A percentile compares a stretch with the other conserved stretches of the same genome.
Evolutionary conservation across 92 coral and sea anemone species (phyloP).

Genomic region (Metridium senile): DNA sequence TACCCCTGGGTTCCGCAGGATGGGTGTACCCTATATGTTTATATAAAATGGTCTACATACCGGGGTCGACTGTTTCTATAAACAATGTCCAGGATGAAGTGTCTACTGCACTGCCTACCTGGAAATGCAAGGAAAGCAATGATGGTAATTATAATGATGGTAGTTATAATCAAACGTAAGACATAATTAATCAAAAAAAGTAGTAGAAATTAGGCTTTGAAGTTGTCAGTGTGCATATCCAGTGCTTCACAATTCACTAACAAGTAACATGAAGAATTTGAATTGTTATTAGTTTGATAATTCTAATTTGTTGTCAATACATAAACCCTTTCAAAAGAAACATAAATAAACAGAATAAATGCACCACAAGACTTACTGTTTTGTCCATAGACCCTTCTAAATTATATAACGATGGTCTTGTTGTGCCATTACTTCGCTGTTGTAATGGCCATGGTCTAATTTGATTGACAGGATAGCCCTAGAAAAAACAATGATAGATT

Average conservation of each 20-base stretch:
- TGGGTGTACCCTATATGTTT: no score
- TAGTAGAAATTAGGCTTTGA: no score
- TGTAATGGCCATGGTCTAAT: constrained; percentile 98
- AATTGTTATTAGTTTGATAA: no score
- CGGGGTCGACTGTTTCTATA: constrained; percentile 91
- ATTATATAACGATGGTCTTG: constrained; percentile 80
- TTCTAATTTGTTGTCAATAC: no score
- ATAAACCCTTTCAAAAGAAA: no score
- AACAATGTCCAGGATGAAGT: constrained; percentile 76
- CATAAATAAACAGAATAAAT: not conserved
- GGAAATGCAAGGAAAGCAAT: no score
- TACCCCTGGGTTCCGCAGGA: no score
- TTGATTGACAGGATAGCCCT: constrained; percentile 93
- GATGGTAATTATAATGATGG: no score
- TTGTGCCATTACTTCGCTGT: constrained; percentile 87
- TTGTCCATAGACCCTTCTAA: constrained; percentile 63
- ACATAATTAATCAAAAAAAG: not conserved
- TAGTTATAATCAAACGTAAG: constrained; percentile 8
- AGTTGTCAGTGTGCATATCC: no score
- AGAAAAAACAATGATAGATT: constrained; percentile 1
- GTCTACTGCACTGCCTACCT: constrained; percentile 75
- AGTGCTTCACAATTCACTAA: no score
- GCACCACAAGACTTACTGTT: constrained; percentile 44
- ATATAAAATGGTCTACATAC: constrained; percentile 24
- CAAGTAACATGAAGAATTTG: no score